Evolutionary conservation across 2,888 invertebrate genomes (phyloP).

Genomic region (Caenorhabditis uteleia): DNA sequence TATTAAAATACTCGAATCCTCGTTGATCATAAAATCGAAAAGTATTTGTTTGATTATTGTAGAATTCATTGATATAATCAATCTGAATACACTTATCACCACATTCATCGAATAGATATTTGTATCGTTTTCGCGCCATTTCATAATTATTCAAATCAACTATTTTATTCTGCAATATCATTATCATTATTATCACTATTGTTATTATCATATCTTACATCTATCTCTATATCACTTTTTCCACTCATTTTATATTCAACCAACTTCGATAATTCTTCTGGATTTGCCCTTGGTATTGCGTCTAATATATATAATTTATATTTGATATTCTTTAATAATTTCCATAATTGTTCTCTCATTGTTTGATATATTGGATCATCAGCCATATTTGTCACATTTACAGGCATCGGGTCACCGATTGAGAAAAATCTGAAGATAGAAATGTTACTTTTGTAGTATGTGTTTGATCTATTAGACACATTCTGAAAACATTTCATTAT

Average conservation of each 20-base stretch:
- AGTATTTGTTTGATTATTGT: background rate
- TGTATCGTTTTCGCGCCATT: background rate
- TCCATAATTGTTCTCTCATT: conserved; percentile 5
- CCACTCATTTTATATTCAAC: background rate
- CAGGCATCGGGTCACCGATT: too few relatives aligned
- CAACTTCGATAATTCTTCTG: background rate
- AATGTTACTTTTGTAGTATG: too few relatives aligned
- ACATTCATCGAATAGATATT: background rate
- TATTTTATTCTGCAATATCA: background rate
- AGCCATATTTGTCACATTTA: too few relatives aligned
- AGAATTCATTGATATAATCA: background rate
- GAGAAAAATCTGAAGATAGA: too few relatives aligned
- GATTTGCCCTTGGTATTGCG: conserved; percentile 5
- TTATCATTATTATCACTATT: background rate
- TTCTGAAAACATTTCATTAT: too few relatives aligned
- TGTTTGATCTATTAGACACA: too few relatives aligned
- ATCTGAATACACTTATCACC: background rate
- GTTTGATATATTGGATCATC: conserved; percentile 9
- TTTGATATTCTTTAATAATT: conserved; percentile 5
- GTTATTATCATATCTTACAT: background rate
- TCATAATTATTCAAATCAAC: background rate
- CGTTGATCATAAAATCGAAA: background rate
- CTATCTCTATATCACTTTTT: background rate
- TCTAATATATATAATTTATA: conserved; percentile 10
- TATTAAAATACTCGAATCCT: conserved; percentile 1